Base-by-base conservation (phyloP, 2,113 vertebrate genomes). In the Perca flavescens region DNA sequence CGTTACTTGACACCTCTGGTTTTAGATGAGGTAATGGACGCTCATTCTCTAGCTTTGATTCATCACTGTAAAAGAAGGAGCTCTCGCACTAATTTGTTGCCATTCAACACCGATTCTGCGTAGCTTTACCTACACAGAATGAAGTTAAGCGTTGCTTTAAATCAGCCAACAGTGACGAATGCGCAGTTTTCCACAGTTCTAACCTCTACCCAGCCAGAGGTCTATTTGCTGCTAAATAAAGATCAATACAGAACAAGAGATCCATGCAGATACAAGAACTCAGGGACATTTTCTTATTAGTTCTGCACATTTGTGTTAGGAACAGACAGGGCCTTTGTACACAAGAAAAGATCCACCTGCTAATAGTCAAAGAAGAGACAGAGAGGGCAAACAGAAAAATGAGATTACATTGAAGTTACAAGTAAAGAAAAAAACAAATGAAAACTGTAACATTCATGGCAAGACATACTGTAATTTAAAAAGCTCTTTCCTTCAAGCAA, bases 161-260 rank as follows among this genome's bases (percentile, higher is more conserved):
- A 80, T 69, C 80, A 71, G 74, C 74, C 84, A 66, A 62, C 67
- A 63, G 75, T 87, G 86, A 91, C 84, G 17, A 93, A 89, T 90
- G 65, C 53, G 60, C 79, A 62, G 53, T 80, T 91, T 86, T 88
- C 61, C 79, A 82, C 65, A 54, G 40, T 68, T 78, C 79, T 86
- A 75, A 31, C 57, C 68, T 79, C 74, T 52, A 75, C 54, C 70
- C 81, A 82, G 72, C 72, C 57, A 64, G 57, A 5, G 60, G 77
- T 71, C 76, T 81, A 87, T 90, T 89, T 91, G 85, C 65, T 84
- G 76, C 92, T 91, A 88, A 93, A 91, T 85, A 77, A 87, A 88
- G 89, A 94, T 94, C 92, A 79, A 94, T 93, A 91, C 49, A 13
- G 83, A 90, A 88, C 89, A 91, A 88, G 83, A 89, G 71, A 92